Evolutionary conservation across 2,888 invertebrate genomes (phyloP).

Genomic region (Caenorhabditis auriculariae): DNA sequence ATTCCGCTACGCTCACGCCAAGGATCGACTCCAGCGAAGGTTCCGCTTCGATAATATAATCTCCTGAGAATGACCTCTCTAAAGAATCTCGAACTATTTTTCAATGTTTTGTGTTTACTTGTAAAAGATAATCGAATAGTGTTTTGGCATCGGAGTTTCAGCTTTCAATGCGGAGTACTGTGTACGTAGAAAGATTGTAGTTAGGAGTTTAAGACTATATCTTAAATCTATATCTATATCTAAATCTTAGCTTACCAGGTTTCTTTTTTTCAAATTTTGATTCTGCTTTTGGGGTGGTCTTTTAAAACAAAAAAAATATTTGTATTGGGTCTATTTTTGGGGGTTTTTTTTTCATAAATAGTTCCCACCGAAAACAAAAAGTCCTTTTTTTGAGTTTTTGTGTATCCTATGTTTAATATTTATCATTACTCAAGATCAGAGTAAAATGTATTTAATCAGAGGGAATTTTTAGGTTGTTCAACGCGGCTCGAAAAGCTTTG

Average conservation of each 20-base stretch:
- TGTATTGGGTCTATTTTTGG: too few relatives aligned
- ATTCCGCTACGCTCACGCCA: constrained; percentile 89
- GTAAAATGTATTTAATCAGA: background rate
- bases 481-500: constrained; percentile 88
- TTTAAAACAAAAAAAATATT: background rate
- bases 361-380: too few relatives aligned
- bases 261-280: background rate
- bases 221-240: too few relatives aligned
- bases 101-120: too few relatives aligned
- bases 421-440: background rate
- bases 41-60: too few relatives aligned
- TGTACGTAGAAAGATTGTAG: too few relatives aligned
- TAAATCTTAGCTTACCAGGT: background rate
- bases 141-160: too few relatives aligned
- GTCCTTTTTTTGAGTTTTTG: background rate
- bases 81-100: too few relatives aligned
- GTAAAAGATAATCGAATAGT: too few relatives aligned
- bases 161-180: background rate
- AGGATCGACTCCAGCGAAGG: constrained; percentile 84
- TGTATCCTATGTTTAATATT: background rate
- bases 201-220: too few relatives aligned
- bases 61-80: too few relatives aligned
- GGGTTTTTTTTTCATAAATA: too few relatives aligned
- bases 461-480: constrained; percentile 73
- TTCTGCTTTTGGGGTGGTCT: background rate